These are phyloP conservation scores for Spongilla lacustris DNA, from an alignment of 37 sponge, comb jelly and placozoan genomes.

Conservation along the genomic window DNA sequence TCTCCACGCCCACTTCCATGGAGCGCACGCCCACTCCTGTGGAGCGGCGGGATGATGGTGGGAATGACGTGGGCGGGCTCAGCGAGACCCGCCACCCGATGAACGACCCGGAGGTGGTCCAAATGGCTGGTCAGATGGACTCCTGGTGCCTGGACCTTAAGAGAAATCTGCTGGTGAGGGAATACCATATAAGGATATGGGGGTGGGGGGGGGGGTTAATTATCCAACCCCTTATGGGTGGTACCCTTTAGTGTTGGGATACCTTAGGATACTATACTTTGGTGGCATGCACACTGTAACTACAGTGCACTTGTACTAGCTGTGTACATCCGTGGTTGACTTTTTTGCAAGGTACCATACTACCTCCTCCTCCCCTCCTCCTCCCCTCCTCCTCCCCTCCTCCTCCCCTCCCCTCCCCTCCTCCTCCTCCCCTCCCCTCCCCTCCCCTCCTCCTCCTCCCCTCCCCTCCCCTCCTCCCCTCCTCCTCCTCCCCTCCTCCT, in stretches of 20 bases:
- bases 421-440: too few relatives aligned
- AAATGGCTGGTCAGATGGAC: conserved; percentile 82
- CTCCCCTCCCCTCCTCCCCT: too few relatives aligned
- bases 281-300: too few relatives aligned
- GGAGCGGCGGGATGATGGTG: neutral
- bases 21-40: neutral
- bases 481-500: neutral
- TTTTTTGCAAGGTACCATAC: too few relatives aligned
- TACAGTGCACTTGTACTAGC: too few relatives aligned
- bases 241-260: neutral
- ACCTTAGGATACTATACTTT: too few relatives aligned
- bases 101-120: conserved; percentile 70
- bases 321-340: too few relatives aligned
- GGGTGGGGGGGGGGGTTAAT: neutral
- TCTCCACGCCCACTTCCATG: neutral
- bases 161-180: conserved; percentile 87
- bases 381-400: too few relatives aligned
- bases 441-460: too few relatives aligned
- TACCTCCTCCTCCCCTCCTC: too few relatives aligned
- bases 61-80: neutral
- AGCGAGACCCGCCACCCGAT: neutral
- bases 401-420: too few relatives aligned
- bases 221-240: too few relatives aligned
- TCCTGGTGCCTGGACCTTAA: conserved; percentile 83
- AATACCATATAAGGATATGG: neutral